Percentiles rank a stretch among this genome's conserved stretches.
phyloP scores from a whole-genome alignment of 2,113 vertebrate species.

The Mus pahari region DNA sequence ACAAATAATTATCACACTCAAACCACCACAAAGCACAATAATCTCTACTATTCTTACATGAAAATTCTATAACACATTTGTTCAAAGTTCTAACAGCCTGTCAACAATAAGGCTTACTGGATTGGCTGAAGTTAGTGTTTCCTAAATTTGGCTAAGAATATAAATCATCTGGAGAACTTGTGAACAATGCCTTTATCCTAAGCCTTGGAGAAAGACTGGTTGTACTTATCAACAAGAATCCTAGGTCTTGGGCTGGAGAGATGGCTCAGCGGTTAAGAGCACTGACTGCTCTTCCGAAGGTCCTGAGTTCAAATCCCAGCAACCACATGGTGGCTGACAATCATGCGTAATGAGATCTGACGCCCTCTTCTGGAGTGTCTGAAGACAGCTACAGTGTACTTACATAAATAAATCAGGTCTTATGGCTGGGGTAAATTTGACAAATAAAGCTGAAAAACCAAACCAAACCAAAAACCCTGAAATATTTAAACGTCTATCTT shows the following conservation, averaged over 20 bases:
- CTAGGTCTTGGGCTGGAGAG: too few species aligned
- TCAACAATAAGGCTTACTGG: conserved; percentile 14
- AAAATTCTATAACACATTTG: neutral
- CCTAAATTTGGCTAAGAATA: conserved; percentile 30
- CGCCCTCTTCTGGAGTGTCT: too few species aligned
- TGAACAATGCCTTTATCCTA: neutral
- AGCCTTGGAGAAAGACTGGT: neutral
- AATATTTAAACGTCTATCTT: neutral
- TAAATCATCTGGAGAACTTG: conserved; percentile 9
- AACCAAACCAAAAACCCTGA: neutral
- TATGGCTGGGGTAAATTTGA: neutral
- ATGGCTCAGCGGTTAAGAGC: too few species aligned
- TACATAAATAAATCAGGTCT: too few species aligned
- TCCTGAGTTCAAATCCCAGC: too few species aligned
- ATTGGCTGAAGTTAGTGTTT: conserved; percentile 3
- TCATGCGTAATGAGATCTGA: too few species aligned
- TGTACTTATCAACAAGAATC: conserved; percentile 18
- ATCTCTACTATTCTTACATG: neutral
- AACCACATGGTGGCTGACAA: too few species aligned
- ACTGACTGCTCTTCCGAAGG: too few species aligned
- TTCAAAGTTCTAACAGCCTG: neutral
- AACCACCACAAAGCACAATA: neutral
- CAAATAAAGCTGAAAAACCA: neutral
- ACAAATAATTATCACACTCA: neutral
- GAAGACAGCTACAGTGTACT: too few species aligned